Percentiles rank a stretch among this genome's conserved stretches.
Conservation (phyloP, 2,113 vertebrate species). For the Phaethon lepturus region DNA sequence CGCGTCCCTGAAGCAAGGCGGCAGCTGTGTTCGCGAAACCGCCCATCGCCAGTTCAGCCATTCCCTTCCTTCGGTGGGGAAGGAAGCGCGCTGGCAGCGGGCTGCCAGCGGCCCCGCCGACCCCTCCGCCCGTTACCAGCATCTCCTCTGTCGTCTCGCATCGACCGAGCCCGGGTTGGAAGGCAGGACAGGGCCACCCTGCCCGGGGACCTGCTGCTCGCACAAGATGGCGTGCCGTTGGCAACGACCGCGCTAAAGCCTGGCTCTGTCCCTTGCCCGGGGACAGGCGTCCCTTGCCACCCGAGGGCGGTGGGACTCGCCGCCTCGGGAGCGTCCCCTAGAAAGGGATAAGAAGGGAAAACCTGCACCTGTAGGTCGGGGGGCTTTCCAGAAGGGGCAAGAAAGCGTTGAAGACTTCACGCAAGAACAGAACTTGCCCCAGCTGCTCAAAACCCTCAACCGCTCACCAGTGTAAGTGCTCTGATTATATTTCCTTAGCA, state of each 20-base stretch:
- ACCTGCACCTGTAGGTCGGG: background rate
- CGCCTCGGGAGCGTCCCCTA: background rate
- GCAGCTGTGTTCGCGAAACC: fast-evolving
- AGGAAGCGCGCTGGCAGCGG: fast-evolving
- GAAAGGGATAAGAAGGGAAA: background rate
- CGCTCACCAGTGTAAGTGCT: background rate
- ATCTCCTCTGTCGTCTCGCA: fast-evolving
- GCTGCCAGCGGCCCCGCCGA: background rate
- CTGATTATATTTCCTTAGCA: background rate
- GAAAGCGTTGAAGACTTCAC: background rate
- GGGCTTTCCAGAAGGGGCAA: background rate
- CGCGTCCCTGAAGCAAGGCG: fast-evolving
- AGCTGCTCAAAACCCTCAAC: background rate
- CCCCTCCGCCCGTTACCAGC: fast-evolving
- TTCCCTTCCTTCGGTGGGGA: fast-evolving
- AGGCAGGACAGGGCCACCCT: background rate
- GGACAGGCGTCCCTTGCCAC: background rate
- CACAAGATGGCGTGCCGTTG: background rate
- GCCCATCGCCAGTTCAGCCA: fast-evolving
- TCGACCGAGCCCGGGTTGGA: fast-evolving
- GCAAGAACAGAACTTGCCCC: background rate
- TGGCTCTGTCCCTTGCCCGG: fast-evolving
- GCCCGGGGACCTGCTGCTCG: background rate
- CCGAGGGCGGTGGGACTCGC: background rate
- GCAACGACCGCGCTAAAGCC: background rate